Conservation (phyloP, 2,888 invertebrate genomes). For the Metalampra italica region DNA sequence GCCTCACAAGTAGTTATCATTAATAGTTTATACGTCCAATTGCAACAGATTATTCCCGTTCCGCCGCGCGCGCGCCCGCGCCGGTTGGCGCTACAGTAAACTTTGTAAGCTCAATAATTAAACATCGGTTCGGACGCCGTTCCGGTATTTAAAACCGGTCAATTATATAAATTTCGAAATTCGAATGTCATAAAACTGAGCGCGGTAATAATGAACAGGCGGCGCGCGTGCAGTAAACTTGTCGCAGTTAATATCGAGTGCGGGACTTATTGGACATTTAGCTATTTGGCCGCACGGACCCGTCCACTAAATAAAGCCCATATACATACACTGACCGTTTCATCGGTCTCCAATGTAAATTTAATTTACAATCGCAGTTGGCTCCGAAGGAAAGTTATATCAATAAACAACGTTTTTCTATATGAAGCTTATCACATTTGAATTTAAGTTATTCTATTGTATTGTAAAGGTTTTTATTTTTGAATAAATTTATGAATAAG, state of each 20-base stretch:
- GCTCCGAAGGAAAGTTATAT: constrained; percentile 5
- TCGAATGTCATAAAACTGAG: constrained; percentile 68
- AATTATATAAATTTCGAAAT: constrained; percentile 63
- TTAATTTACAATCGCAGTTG: constrained; percentile 22
- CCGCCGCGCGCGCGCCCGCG: constrained; percentile 7
- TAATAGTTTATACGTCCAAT: neutral
- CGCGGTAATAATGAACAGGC: constrained; percentile 67
- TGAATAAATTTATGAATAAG: neutral
- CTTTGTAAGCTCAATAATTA: constrained; percentile 41
- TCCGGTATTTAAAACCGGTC: constrained; percentile 57
- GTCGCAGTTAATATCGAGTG: constrained; percentile 65
- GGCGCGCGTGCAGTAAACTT: constrained; percentile 59
- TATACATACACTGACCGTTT: constrained; percentile 12
- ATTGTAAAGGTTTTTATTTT: neutral
- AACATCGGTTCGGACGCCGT: constrained; percentile 32
- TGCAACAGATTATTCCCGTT: constrained; percentile 8
- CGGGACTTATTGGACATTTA: constrained; percentile 65
- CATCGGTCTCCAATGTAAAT: constrained; percentile 25
- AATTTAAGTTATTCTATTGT: neutral
- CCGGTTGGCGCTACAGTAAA: constrained; percentile 20
- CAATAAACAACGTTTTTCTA: constrained; percentile 10
- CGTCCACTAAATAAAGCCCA: constrained; percentile 32
- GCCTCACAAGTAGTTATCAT: neutral
- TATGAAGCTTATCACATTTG: neutral
- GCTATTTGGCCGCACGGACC: constrained; percentile 41